Conservation (phyloP, 2,888 invertebrate genomes). For the Octonoba sinensis region DNA sequence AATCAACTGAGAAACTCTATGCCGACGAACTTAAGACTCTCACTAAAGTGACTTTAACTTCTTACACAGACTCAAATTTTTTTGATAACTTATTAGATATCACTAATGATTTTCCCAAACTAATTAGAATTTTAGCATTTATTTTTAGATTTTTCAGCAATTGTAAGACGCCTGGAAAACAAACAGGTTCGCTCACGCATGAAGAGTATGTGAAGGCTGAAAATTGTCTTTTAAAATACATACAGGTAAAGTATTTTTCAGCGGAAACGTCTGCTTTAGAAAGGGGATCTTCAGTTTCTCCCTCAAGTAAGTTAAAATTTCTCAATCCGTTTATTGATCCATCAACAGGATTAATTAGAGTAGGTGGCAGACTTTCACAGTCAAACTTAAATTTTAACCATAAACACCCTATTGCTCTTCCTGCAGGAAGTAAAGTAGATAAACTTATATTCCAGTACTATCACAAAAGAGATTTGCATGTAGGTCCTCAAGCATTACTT, state of each 20-base stretch:
- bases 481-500: neutral
- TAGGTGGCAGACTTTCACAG: constrained; percentile 6
- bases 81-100: neutral
- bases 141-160: neutral
- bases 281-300: neutral
- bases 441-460: neutral
- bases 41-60: neutral
- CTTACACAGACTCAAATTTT: neutral
- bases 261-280: neutral
- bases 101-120: neutral
- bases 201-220: neutral
- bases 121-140: neutral
- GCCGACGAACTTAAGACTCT: neutral
- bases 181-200: neutral
- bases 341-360: neutral
- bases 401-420: neutral
- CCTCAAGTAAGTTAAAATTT: neutral
- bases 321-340: constrained; percentile 2
- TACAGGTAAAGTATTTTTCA: constrained; percentile 1
- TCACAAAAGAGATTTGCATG: constrained; percentile 12
- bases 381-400: constrained; percentile 13
- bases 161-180: neutral
- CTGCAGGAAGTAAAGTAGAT: neutral
- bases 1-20: constrained; percentile 6
- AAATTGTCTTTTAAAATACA: neutral